Conservation (phyloP, 2,797 vertebrate species). For the Danio jaintianensis region DNA sequence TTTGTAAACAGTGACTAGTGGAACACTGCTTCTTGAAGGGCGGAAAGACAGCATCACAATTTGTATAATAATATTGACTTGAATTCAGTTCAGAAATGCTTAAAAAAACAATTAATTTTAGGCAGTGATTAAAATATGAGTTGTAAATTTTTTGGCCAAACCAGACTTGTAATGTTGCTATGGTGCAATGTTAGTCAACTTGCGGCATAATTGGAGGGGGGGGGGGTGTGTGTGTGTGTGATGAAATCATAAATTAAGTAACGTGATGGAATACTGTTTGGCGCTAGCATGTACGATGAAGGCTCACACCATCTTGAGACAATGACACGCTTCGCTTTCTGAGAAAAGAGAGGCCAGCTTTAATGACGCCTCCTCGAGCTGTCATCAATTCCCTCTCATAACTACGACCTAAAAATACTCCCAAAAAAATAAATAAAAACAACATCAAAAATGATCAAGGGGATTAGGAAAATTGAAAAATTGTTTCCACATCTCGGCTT, state of each 20-base stretch:
- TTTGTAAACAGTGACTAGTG: background rate
- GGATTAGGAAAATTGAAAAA: slow-evolving; percentile 64
- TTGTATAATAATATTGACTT: background rate
- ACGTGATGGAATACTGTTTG: slow-evolving; percentile 49
- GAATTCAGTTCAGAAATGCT: background rate
- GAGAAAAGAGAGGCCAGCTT: slow-evolving; percentile 47
- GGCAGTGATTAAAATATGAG: background rate
- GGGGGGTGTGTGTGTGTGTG: slow-evolving; percentile 8
- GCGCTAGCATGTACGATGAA: slow-evolving; percentile 25
- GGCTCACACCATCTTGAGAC: slow-evolving; percentile 44
- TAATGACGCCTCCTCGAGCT: slow-evolving; percentile 45
- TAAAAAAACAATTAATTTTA: background rate
- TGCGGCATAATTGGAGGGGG: slow-evolving; percentile 12
- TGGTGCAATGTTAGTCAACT: slow-evolving; percentile 40
- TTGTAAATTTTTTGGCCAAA: slow-evolving; percentile 4
- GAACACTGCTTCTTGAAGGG: background rate
- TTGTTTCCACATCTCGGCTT: slow-evolving; percentile 63
- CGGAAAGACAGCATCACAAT: background rate
- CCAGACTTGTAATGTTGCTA: slow-evolving; percentile 37
- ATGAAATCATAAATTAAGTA: slow-evolving; percentile 46
- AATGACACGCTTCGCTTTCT: slow-evolving; percentile 45
- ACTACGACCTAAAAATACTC: slow-evolving; percentile 59
- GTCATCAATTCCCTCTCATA: slow-evolving; percentile 60
- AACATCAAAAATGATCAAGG: slow-evolving; percentile 59
- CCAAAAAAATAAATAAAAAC: slow-evolving; percentile 61